These are phyloP conservation scores for Tyto alba DNA, from an alignment of 2,113 vertebrate species.

Conservation along the genomic window DNA sequence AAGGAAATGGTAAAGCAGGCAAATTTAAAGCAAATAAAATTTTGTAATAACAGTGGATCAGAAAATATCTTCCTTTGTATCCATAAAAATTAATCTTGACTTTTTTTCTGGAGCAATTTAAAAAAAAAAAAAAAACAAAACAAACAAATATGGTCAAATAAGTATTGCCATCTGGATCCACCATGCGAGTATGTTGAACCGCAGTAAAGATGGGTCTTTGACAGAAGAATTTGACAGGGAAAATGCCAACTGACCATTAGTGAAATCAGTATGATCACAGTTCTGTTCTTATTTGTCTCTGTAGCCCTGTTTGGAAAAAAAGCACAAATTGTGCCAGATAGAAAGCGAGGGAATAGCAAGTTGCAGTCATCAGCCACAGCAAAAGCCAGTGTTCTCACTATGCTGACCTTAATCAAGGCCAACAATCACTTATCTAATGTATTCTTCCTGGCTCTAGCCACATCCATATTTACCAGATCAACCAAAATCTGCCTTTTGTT, in stretches of 20 bases:
- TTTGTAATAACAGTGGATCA: not conserved
- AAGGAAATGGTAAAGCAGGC: not conserved
- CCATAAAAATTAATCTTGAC: not conserved
- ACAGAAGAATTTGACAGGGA: not conserved
- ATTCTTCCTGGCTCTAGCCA: not conserved
- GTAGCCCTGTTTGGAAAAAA: not conserved
- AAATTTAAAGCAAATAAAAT: not conserved
- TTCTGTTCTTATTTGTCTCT: not conserved
- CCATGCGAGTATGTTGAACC: not conserved
- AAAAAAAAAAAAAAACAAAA: no score
- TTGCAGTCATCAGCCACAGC: not conserved
- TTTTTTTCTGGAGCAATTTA: not conserved
- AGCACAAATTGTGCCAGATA: not conserved
- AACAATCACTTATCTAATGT: not conserved
- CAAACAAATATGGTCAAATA: not conserved
- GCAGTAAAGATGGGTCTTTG: not conserved
- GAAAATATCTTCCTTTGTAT: not conserved
- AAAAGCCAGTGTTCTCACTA: not conserved
- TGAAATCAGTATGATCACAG: not conserved
- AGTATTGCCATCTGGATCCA: not conserved
- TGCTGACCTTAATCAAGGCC: not conserved
- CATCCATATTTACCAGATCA: not conserved
- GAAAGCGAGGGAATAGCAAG: not conserved
- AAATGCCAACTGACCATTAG: not conserved
- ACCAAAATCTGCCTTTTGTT: slow-evolving; percentile 24